phyloP scores from a whole-genome alignment of 2,113 vertebrate species.

The Coreoperca whiteheadi region DNA sequence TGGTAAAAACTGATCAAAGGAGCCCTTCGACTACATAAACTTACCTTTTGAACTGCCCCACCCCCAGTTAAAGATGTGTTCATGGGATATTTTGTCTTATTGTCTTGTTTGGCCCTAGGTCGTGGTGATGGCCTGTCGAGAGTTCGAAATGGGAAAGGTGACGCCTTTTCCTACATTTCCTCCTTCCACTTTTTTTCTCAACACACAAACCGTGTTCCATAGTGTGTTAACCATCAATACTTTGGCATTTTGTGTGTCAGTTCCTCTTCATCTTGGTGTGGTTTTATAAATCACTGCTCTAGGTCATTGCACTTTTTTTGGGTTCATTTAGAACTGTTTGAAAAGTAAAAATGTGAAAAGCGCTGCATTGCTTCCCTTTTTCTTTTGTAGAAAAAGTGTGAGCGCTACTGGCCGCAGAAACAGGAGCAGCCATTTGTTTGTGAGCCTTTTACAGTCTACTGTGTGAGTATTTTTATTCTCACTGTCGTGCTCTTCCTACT shows the following conservation, averaged over 20 bases:
- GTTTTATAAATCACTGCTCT: background rate
- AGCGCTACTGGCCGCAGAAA: conserved; percentile 91
- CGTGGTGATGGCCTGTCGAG: conserved; percentile 95
- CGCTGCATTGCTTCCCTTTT: background rate
- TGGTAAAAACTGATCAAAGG: background rate
- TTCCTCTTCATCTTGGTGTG: background rate
- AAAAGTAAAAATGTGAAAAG: background rate
- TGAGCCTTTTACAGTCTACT: conserved; percentile 88
- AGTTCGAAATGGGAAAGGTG: conserved; percentile 98
- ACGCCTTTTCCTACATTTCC: conserved; percentile 25
- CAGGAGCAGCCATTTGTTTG: conserved; percentile 77
- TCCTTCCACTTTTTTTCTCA: background rate
- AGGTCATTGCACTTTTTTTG: background rate
- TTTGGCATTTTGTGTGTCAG: background rate
- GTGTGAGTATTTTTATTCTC: conserved; percentile 87
- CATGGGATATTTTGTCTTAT: background rate
- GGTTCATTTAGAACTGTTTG: background rate
- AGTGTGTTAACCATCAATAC: background rate
- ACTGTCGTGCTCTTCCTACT: conserved; percentile 24
- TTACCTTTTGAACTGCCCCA: background rate
- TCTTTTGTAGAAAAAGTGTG: conserved; percentile 95
- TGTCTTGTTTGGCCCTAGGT: conserved; percentile 79
- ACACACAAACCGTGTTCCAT: background rate
- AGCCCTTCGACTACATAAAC: too few relatives aligned
- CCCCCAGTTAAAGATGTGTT: background rate